Evolutionary conservation across 2,888 invertebrate genomes (phyloP).

Genomic region (Agriopis marginaria): DNA sequence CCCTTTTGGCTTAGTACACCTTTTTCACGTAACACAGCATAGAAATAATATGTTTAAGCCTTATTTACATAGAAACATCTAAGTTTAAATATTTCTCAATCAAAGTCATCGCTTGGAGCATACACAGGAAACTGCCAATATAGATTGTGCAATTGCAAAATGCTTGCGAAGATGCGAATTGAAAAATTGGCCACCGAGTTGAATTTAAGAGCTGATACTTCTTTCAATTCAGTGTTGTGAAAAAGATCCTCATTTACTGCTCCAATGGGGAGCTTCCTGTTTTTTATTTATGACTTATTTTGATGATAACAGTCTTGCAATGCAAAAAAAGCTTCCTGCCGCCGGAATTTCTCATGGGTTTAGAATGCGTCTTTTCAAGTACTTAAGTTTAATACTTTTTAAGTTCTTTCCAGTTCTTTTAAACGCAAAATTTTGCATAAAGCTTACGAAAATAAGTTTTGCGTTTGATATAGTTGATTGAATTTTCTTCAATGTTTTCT

Average conservation of each 20-base stretch:
- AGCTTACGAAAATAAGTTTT: too few species aligned
- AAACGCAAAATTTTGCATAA: too few species aligned
- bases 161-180: constrained; percentile 9
- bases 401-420: too few species aligned
- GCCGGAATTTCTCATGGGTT: too few species aligned
- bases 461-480: too few species aligned
- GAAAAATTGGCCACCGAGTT: constrained; percentile 16
- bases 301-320: not conserved
- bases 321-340: not conserved
- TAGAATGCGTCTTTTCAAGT: too few species aligned
- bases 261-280: constrained; percentile 2
- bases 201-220: not conserved
- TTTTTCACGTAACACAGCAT: too few species aligned
- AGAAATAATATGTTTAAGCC: too few species aligned
- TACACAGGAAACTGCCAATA: constrained; percentile 22
- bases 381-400: too few species aligned
- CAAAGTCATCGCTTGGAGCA: not conserved
- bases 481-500: too few species aligned
- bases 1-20: too few species aligned
- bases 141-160: constrained; percentile 20
- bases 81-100: not conserved
- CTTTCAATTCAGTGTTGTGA: constrained; percentile 7
- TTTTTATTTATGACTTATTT: not conserved
- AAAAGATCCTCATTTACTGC: not conserved
- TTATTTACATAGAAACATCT: too few species aligned